These are phyloP conservation scores for Vanessa tameamea DNA, from an alignment of 1,140 invertebrate genomes.

Conservation along the genomic window DNA sequence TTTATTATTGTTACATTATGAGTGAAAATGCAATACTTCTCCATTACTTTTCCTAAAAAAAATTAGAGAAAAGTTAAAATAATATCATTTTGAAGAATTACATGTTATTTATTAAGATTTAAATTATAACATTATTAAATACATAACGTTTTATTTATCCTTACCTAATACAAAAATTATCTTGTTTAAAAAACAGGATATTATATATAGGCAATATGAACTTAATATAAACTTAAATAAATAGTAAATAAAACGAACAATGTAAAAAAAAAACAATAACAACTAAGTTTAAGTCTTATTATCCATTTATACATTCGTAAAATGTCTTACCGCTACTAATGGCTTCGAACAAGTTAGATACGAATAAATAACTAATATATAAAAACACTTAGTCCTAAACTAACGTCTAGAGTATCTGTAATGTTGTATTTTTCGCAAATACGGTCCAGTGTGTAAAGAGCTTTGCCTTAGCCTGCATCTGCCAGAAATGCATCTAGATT, in stretches of 20 bases:
- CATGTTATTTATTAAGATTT: no score
- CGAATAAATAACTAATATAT: conserved; percentile 17
- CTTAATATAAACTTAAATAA: no score
- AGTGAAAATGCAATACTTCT: conserved; percentile 57
- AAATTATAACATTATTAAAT: not conserved
- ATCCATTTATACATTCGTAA: not conserved
- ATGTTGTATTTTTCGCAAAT: conserved; percentile 42
- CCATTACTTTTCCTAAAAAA: conserved; percentile 49
- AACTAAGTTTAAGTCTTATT: not conserved
- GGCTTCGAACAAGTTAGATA: not conserved
- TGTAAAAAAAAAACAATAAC: not conserved
- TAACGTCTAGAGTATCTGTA: conserved; percentile 29
- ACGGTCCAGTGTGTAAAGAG: conserved; percentile 43
- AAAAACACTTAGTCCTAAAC: not conserved
- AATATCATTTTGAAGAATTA: not conserved
- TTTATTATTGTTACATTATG: conserved; percentile 25
- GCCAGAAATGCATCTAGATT: conserved; percentile 50
- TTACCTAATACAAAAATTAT: no score
- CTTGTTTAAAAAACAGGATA: no score
- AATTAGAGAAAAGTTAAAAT: conserved; percentile 32
- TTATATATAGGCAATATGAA: no score
- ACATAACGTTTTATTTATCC: no score
- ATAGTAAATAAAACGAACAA: no score
- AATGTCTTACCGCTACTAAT: not conserved
- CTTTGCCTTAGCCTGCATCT: conserved; percentile 49